Base-by-base conservation (phyloP, 2,888 invertebrate genomes). In the Acholoe squamosa region DNA sequence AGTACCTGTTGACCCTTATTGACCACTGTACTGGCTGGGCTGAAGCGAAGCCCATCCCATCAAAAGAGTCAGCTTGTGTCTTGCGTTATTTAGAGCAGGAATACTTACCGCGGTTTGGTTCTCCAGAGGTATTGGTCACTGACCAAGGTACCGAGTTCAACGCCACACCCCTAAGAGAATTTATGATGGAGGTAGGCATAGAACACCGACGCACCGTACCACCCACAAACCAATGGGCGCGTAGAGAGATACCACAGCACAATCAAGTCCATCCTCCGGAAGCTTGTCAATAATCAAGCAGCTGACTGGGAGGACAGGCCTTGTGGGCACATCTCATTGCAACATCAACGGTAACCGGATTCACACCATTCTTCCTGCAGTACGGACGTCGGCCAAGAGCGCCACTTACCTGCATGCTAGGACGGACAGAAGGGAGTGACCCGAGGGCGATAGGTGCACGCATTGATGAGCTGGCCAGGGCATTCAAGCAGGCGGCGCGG, bases 1-100 rank as follows among this genome's bases (percentile, higher is more conserved):
- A n/a, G 28, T 89, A 89, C 28, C 3, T 80, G 16, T 16, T 89
- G 10, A 54, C 54, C 10, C 3, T 89, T 3, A 51, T 89, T 0
- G 89, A 89, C 28, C 89, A 89, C 54, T 76, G 51, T n/a, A 77
- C 51, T 10, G 89, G 89, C n/a, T 89, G 89, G 89, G 89, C 31
- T 1, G 89, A 89, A 22, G 80, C 52, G 0, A 89, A 77, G 14
- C 61, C 61, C 5, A 19, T 61, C 1, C 61, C 61, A 22, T 12
- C 3, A 3, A 61, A 61, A 14, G 25, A 19, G 25, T 34, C 89
- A n/a, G 25, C 77, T 16, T 7, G 25, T 16, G 89, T 89, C 19
- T 14, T 28, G 16, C 25, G 33, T 12, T 76, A 76, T 28, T 28
- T 89, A 56, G 76, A n/a, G 51, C 25, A 51, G 51, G 51, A 89